Evolutionary conservation across 2,797 vertebrate genomes (phyloP), one percentile per base, ranked within the genome.

Genomic region (Rallus crepitans): DNA sequence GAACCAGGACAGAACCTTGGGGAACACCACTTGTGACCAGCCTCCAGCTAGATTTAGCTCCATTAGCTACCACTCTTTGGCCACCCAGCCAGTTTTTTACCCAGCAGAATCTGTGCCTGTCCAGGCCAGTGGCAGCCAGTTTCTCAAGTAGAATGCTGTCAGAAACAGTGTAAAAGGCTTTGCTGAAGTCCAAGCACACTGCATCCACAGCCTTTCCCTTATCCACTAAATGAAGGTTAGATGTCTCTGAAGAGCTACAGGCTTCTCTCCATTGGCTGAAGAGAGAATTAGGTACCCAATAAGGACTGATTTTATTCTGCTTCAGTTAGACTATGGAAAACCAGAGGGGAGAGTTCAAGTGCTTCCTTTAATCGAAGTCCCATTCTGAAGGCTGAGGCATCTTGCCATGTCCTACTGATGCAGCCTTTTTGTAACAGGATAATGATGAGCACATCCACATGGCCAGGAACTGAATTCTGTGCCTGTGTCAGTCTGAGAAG

Each of bases 391-490:
- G 15, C 27, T 55, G 72, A 59, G 39, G 14, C 18, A 13, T 86
- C 28, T 52, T 88, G 21, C 57, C 16, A 3, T 20, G 24, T 48
- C 16, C 13, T 39, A 12, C 13, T 42, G 30, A 39, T 8, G 7
- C 28, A 27, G 5, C 4, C 11, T 37, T 39, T 80, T 85, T 5
- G 0, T 27, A 15, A 28, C 50, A 35, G 11, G 24, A 48, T 56
- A 35, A 5, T 0, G 0, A 33, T 71, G 39, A 61, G 27, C 15
- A 33, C 5, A 13, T 68, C 59, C 16, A 12, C 5, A 3, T 69
- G 40, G 15, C 30, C 25, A 28, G 7, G 31, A 15, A 10, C 60
- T 71, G 9, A 50, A 69, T 76, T 72, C 60, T 82, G 56, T 31
- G 31, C 40, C 19, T 68, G 5, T 72, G 31, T 53, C 37, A 73